Evolutionary conservation across 2,113 vertebrate genomes (phyloP).

Genomic region (Syngnathus scovelli): DNA sequence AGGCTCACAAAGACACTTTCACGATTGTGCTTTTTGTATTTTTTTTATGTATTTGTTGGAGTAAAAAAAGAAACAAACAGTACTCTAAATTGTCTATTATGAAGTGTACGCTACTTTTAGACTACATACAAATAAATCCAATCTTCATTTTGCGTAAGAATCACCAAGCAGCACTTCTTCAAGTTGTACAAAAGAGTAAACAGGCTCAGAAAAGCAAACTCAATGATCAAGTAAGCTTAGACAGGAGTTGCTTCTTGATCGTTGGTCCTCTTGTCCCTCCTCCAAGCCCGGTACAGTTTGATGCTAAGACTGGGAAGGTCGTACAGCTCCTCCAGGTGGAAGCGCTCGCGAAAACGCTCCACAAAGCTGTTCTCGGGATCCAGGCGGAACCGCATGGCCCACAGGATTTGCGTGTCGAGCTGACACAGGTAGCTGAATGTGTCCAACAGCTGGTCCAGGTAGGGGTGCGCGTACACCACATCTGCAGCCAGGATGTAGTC

Average conservation of each 20-base stretch:
- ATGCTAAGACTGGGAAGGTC: conserved; percentile 85
- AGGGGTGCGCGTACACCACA: conserved; percentile 88
- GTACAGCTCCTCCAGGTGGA: conserved; percentile 81
- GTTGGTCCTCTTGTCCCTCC: conserved; percentile 54
- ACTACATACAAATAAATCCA: no score
- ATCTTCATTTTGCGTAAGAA: no score
- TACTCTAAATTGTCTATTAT: no score
- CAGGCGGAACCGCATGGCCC: conserved; percentile 90
- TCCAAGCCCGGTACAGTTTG: conserved; percentile 83
- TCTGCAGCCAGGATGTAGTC: conserved; percentile 94
- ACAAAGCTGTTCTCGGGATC: conserved; percentile 87
- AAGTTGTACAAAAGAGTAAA: neutral
- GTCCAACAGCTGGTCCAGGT: conserved; percentile 81
- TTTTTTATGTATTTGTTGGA: no score
- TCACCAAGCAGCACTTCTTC: no score
- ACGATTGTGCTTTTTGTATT: no score
- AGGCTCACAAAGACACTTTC: no score
- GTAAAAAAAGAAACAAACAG: no score
- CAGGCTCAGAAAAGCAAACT: neutral
- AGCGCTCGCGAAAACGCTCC: conserved; percentile 76
- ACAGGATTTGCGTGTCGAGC: conserved; percentile 82
- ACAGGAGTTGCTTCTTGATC: conserved; percentile 25
- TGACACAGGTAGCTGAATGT: conserved; percentile 88
- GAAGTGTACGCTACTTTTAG: no score
- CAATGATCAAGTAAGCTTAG: conserved; percentile 2